These are phyloP conservation scores for Amazona ochrocephala DNA, from an alignment of 2,797 vertebrate species.

Conservation along the genomic window DNA sequence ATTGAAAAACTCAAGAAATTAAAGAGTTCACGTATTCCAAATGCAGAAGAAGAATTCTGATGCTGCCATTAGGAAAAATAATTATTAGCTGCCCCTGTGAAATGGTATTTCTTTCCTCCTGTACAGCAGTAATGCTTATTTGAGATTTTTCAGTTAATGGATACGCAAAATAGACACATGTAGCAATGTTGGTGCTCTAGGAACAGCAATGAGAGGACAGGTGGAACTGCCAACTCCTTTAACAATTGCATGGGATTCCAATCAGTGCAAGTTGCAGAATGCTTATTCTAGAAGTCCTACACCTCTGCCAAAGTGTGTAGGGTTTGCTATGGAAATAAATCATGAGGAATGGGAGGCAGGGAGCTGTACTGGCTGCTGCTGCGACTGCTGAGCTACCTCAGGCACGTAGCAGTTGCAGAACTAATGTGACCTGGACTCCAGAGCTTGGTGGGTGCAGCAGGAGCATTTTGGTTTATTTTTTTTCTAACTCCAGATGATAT, in stretches of 20 bases:
- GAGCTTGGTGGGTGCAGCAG: neutral
- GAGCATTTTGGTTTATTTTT: neutral
- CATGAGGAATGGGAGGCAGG: fast-evolving
- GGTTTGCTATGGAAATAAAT: neutral
- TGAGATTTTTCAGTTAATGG: neutral
- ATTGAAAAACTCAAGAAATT: constrained; percentile 86
- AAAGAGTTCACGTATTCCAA: constrained; percentile 79
- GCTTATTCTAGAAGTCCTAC: neutral
- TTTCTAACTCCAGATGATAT: neutral
- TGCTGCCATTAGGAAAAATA: neutral
- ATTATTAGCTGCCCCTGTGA: neutral
- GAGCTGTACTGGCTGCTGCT: neutral
- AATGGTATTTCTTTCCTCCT: constrained; percentile 9
- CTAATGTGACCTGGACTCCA: neutral
- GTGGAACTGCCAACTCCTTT: neutral
- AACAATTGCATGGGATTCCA: neutral
- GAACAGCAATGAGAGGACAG: neutral
- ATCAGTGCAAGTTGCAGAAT: fast-evolving
- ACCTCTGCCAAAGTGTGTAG: neutral
- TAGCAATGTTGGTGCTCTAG: neutral
- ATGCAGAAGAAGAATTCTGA: constrained; percentile 91
- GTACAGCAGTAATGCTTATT: neutral
- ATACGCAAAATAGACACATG: neutral
- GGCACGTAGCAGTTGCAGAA: neutral
- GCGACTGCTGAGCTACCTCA: neutral